Conservation (phyloP, 2,797 vertebrate genomes). For the Sitta carolinensis region DNA sequence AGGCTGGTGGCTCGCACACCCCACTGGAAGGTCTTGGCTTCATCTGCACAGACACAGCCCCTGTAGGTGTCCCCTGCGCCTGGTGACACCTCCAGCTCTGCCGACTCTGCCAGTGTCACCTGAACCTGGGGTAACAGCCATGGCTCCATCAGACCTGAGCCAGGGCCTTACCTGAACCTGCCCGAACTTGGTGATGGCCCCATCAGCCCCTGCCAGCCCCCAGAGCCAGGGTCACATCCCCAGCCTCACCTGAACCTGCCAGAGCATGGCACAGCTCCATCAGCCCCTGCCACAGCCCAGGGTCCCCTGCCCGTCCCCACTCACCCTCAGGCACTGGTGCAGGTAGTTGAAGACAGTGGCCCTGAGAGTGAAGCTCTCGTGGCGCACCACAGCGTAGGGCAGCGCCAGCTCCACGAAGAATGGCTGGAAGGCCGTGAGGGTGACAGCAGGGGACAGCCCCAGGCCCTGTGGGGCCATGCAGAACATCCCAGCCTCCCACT, state of each 20-base stretch:
- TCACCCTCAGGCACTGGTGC: slow-evolving; percentile 80
- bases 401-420: slow-evolving; percentile 83
- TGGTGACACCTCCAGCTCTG: slow-evolving; percentile 18
- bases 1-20: background rate
- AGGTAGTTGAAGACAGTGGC: slow-evolving; percentile 86
- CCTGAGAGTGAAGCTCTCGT: slow-evolving; percentile 80
- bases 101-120: background rate
- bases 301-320: background rate
- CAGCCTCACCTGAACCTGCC: background rate
- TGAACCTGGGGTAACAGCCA: background rate
- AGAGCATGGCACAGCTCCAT: background rate
- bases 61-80: slow-evolving; percentile 28
- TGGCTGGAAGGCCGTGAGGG: slow-evolving; percentile 80
- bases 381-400: slow-evolving; percentile 80
- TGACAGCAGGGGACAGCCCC: slow-evolving; percentile 73
- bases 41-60: slow-evolving; percentile 77
- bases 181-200: rapidly evolving
- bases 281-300: background rate
- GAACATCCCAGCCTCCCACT: slow-evolving; percentile 51
- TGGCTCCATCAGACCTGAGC: background rate
- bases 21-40: slow-evolving; percentile 70
- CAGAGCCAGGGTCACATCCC: background rate
- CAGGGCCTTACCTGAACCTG: background rate
- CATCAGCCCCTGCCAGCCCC: background rate
- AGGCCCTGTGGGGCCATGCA: slow-evolving; percentile 67